Conservation (phyloP, 2,113 vertebrate species). For the Xiphophorus couchianus region DNA sequence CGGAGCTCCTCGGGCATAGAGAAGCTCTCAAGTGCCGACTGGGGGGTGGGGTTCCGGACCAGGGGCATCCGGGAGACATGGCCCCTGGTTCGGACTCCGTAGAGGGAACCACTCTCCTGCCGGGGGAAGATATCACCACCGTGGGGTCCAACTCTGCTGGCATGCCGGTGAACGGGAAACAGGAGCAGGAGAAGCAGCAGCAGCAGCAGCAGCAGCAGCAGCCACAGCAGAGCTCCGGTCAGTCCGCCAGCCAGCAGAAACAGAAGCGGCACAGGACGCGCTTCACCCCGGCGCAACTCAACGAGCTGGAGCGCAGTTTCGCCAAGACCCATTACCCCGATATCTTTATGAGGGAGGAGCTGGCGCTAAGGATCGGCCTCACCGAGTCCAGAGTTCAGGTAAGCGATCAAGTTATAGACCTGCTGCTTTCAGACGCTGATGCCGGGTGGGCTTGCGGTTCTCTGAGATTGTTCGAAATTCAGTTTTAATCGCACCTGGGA, state of each 20-base stretch:
- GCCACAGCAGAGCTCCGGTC: conserved; percentile 77
- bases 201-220: conserved; percentile 93
- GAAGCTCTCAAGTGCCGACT: conserved; percentile 96
- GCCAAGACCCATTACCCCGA: conserved; percentile 99
- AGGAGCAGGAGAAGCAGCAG: conserved; percentile 93
- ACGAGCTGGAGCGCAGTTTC: conserved; percentile 98
- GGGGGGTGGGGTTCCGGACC: conserved; percentile 88
- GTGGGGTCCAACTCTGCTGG: conserved; percentile 91
- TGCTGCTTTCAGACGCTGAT: background rate
- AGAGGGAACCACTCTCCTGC: conserved; percentile 92
- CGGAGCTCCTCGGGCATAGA: conserved; percentile 94
- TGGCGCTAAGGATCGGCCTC: conserved; percentile 95
- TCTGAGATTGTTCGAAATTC: background rate
- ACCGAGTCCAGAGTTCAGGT: conserved; percentile 99
- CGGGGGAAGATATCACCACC: conserved; percentile 93
- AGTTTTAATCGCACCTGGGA: background rate
- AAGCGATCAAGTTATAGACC: background rate
- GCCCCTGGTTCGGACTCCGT: conserved; percentile 90
- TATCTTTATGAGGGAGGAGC: conserved; percentile 98
- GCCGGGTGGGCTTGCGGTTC: background rate
- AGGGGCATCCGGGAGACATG: conserved; percentile 94
- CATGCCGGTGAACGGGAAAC: conserved; percentile 90
- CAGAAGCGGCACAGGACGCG: conserved; percentile 98
- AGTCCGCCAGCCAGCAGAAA: conserved; percentile 87
- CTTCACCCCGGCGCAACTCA: conserved; percentile 97